A percentile compares a stretch with the other conserved stretches of the same genome.
phyloP scores from a whole-genome alignment of 2,797 vertebrate species.

The Crax fasciolata region DNA sequence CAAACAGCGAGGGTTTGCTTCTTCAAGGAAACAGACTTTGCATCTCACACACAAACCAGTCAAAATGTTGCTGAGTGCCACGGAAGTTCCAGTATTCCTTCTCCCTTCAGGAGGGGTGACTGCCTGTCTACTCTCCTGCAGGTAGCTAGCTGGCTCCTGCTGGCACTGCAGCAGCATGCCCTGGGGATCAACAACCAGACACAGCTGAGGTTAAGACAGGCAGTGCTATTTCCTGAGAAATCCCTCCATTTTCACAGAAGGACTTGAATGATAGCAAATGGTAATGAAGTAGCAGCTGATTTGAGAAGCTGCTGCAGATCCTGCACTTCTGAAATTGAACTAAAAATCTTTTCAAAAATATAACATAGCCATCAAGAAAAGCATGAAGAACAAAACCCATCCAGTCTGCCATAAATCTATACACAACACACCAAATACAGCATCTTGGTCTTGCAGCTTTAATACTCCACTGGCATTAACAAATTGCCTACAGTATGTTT shows the following conservation, averaged over 20 bases:
- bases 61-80: not conserved
- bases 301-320: not conserved
- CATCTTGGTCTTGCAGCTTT: not conserved
- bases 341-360: not conserved
- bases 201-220: not conserved
- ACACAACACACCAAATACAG: not conserved
- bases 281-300: not conserved
- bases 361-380: not conserved
- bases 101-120: accelerated
- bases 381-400: not conserved
- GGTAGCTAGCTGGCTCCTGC: not conserved
- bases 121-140: not conserved
- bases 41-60: not conserved
- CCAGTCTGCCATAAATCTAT: not conserved
- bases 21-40: not conserved
- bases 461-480: not conserved
- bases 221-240: not conserved
- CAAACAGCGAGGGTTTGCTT: not conserved
- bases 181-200: not conserved
- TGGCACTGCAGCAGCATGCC: not conserved
- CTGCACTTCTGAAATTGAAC: not conserved
- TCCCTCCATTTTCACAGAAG: not conserved
- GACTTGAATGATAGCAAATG: accelerated
- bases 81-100: not conserved
- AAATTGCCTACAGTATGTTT: not conserved